Conservation (phyloP, 1,140 invertebrate species). For the Sesamia nonagrioides region DNA sequence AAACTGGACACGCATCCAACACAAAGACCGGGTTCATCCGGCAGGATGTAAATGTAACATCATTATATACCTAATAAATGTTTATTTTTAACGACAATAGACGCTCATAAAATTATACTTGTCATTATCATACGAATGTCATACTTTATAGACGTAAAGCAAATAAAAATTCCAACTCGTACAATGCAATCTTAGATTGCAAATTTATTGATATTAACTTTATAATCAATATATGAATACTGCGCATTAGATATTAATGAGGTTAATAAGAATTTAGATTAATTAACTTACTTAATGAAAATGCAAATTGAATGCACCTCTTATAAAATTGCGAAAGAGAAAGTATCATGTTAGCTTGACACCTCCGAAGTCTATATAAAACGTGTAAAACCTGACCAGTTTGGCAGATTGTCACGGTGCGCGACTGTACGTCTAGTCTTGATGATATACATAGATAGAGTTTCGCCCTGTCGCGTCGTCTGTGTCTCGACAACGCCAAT, state of each 20-base stretch:
- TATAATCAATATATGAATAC: no score
- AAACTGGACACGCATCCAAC: conserved; percentile 67
- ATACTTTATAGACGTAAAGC: background rate
- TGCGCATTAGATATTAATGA: conserved; percentile 20
- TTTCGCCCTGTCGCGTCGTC: conserved; percentile 14
- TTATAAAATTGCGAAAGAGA: conserved; percentile 2
- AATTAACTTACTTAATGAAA: background rate
- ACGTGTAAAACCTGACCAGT: conserved; percentile 19
- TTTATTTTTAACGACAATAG: conserved; percentile 67
- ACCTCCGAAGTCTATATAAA: conserved; percentile 24
- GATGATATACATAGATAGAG: background rate
- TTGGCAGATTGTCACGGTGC: conserved; percentile 1
- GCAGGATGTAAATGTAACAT: conserved; percentile 72
- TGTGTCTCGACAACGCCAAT: conserved; percentile 21
- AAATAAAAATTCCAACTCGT: conserved; percentile 12
- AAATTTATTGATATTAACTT: conserved; percentile 18
- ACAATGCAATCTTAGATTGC: conserved; percentile 16
- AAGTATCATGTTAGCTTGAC: conserved; percentile 4
- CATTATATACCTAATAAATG: conserved; percentile 36
- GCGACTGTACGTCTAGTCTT: conserved; percentile 1
- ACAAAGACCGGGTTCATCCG: conserved; percentile 57
- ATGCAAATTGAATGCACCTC: background rate
- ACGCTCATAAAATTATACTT: conserved; percentile 32
- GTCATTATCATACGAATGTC: conserved; percentile 39
- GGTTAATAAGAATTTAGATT: background rate